Conservation (phyloP, 2,797 vertebrate genomes). For the Gastrophryne carolinensis region DNA sequence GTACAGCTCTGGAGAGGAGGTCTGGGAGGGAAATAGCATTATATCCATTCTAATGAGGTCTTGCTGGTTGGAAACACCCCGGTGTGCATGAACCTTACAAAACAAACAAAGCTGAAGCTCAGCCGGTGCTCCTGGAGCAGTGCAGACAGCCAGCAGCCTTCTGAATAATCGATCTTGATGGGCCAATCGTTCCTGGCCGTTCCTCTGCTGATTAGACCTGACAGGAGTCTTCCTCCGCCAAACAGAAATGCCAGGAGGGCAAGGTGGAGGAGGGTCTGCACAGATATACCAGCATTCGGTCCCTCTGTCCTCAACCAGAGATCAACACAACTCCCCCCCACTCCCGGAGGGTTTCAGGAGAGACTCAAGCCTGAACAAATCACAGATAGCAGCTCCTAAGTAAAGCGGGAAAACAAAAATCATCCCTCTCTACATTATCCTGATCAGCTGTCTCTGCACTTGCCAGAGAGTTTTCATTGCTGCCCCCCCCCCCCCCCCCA, state of each 20-base stretch:
- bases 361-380: background rate
- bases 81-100: background rate
- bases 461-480: no score
- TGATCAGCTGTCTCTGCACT: background rate
- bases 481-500: no score
- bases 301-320: background rate
- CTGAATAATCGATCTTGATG: background rate
- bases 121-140: background rate
- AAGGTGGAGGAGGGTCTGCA: background rate
- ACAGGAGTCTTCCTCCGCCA: constrained; percentile 19
- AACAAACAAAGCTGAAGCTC: background rate
- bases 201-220: constrained; percentile 7
- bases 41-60: no score
- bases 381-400: constrained; percentile 9
- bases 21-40: no score
- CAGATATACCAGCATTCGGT: background rate
- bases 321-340: no score
- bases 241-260: background rate
- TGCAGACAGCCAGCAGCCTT: background rate
- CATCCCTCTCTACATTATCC: background rate
- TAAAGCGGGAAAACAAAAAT: background rate
- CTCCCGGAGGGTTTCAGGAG: background rate
- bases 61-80: no score
- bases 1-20: no score
- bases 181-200: background rate